Base-by-base conservation (phyloP, 2,797 vertebrate species). In the Notolabrus celidotus region DNA sequence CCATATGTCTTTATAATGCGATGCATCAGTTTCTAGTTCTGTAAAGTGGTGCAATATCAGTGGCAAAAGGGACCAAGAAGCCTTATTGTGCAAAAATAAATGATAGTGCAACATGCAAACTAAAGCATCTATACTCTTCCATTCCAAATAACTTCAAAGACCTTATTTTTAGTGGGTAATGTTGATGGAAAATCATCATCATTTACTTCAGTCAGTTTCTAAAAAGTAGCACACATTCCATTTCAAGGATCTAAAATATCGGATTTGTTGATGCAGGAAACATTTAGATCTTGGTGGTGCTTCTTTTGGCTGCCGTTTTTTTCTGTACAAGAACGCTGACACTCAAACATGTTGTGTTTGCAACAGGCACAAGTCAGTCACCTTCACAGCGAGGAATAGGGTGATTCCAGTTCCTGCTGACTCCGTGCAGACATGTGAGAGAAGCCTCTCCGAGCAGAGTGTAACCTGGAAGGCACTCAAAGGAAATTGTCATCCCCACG, bases 401-500 rank as follows among this genome's bases (percentile, higher is more conserved):
- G 81, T 98, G 94, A 89, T 99, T 99, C 98, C 98, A 99, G 39
- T 99, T 98, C 63, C 98, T 94, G 87, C 98, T 99, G 79, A 97
- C 85, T 80, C 98, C 98, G 38, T 99, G 97, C 67, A 98, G 95
- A 80, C 98, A 99, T 16, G 98, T 99, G 75, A 99, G 95, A 5
- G 97, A 97, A 33, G 96, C 93, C 80, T 97, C 95, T 52, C 98
- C 98, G 59, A 97, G 95, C 77, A 99, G 89, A 0, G 97, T 96
- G 76, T 99, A 99, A 39, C 98, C 98, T 22, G 92, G 86, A 70
- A 97, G 95, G 85, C 98, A 99, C 68, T 99, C 97, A 82, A 99
- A 99, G 10, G 96, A 98, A 85, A 99, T 93, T 19, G 97, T 98
- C 89, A 97, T 96, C 29, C 98, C 98, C 71, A 99, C 98, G 3